phyloP scores from a whole-genome alignment of 2,113 vertebrate species.

The Andinoacara biseriatus region DNA sequence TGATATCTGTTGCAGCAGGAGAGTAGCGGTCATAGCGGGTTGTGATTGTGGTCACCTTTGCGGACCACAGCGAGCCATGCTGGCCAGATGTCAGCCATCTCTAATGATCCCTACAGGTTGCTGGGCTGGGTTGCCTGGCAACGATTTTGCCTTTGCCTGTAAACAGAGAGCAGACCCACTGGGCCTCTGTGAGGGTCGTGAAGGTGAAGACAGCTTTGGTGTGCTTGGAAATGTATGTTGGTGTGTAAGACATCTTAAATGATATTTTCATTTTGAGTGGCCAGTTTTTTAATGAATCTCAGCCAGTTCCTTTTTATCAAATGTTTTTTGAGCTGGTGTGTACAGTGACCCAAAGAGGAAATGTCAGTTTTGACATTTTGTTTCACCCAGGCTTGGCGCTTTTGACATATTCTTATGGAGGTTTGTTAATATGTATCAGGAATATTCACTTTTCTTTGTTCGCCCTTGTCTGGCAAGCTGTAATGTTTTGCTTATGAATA shows the following conservation, averaged over 20 bases:
- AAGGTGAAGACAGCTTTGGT: constrained; percentile 67
- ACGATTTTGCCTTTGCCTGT: constrained; percentile 74
- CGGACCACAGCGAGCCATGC: constrained; percentile 45
- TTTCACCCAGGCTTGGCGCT: constrained; percentile 64
- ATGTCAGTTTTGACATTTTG: constrained; percentile 68
- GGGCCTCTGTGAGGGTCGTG: constrained; percentile 69
- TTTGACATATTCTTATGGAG: constrained; percentile 76
- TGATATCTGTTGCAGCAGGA: constrained; percentile 59
- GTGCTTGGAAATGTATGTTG: constrained; percentile 43
- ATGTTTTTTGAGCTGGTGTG: constrained; percentile 52
- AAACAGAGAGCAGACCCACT: constrained; percentile 71
- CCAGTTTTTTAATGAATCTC: constrained; percentile 24
- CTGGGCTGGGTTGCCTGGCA: constrained; percentile 76
- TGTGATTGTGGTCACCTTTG: constrained; percentile 65
- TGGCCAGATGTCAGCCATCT: constrained; percentile 77
- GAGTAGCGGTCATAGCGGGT: constrained; percentile 43
- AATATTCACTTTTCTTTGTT: constrained; percentile 85
- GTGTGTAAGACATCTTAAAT: constrained; percentile 35
- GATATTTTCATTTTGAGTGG: constrained; percentile 21
- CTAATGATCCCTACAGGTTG: constrained; percentile 77
- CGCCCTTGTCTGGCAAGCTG: constrained; percentile 86
- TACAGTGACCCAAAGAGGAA: constrained; percentile 50
- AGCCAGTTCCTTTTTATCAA: constrained; percentile 24
- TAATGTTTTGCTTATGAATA: constrained; percentile 89
- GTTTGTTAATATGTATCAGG: constrained; percentile 84